Conservation (phyloP, 2,888 invertebrate species). For the Danaus chrysippus region DNA sequence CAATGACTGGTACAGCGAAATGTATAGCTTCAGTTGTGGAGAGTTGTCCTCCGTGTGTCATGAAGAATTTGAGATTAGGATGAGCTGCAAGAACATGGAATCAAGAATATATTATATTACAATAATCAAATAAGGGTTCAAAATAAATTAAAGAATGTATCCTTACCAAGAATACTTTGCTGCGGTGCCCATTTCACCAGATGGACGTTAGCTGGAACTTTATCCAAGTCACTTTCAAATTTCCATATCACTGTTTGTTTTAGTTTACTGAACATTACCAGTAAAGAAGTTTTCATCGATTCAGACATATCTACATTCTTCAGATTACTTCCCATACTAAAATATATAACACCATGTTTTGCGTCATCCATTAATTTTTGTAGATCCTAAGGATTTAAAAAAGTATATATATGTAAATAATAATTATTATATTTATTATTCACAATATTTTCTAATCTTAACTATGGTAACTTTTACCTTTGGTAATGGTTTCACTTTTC, state of each 20-base stretch:
- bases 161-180: constrained; percentile 56
- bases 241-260: constrained; percentile 64
- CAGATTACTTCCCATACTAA: constrained; percentile 57
- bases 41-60: constrained; percentile 53
- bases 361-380: constrained; percentile 54
- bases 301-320: constrained; percentile 47
- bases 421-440: too few relatives aligned
- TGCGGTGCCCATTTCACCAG: constrained; percentile 64
- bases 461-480: constrained; percentile 35
- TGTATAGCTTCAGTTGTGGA: constrained; percentile 48
- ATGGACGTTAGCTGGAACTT: constrained; percentile 54
- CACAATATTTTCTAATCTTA: too few relatives aligned
- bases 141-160: too few relatives aligned
- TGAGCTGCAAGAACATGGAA: too few relatives aligned
- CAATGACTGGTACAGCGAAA: constrained; percentile 49
- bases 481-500: constrained; percentile 37
- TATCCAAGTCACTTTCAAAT: constrained; percentile 48
- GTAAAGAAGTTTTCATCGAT: constrained; percentile 39
- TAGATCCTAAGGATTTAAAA: constrained; percentile 60
- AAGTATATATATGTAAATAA: too few relatives aligned
- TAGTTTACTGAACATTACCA: constrained; percentile 48
- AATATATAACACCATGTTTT: constrained; percentile 55
- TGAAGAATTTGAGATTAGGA: constrained; percentile 46
- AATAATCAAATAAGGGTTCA: too few relatives aligned
- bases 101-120: too few relatives aligned